Base-by-base conservation (phyloP, 2,888 invertebrate genomes). In the Nudaria mundana region DNA sequence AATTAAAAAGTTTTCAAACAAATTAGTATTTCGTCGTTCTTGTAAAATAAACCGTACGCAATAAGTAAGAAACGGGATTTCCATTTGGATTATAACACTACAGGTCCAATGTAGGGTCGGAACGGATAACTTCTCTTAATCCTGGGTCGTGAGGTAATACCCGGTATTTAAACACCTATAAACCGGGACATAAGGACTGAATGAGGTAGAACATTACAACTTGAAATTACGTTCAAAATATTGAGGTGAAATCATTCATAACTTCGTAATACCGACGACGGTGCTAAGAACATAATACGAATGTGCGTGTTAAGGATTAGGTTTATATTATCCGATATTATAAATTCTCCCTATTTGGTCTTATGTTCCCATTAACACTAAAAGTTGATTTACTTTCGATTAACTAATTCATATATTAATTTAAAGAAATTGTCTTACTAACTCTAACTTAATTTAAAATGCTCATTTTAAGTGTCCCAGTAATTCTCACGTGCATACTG, bases 121-220 rank as follows among this genome's bases (percentile, higher is more conserved):
- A 72, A 61, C 50, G 69, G 58, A 66, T 66, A 67, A 55, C 44
- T 70, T 66, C 63, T 66, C 60, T 68, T 78, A 76, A 79, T 76
- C 76, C 78, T 60, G 68, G 71, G 66, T 63, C 64, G 57, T 60
- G 61, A 66, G 68, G 68, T 76, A 73, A 81, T 75, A 72, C 71
- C 70, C 70, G 69, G 68, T 71, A 77, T 77, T 76, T 72, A 81
- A 77, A 78, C 73, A 46, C 44, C 40, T 69, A 77, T 81, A 78
- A 76, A 80, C 67, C 72, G 71, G 60, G 46, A 56, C 63, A 69
- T 72, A 73, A 63, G 62, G 60, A 50, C 59, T 46, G 58, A 66
- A 76, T 71, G 65, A 76, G 73, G 66, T 68, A 63, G 64, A 66
- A 67, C 65, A 50, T 44, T 49, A 33, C 44, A 47, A 52, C 32